A percentile compares a stretch with the other conserved stretches of the same genome.
Evolutionary conservation across 2,113 vertebrate genomes (phyloP).

Genomic region (Calidris pygmaea): DNA sequence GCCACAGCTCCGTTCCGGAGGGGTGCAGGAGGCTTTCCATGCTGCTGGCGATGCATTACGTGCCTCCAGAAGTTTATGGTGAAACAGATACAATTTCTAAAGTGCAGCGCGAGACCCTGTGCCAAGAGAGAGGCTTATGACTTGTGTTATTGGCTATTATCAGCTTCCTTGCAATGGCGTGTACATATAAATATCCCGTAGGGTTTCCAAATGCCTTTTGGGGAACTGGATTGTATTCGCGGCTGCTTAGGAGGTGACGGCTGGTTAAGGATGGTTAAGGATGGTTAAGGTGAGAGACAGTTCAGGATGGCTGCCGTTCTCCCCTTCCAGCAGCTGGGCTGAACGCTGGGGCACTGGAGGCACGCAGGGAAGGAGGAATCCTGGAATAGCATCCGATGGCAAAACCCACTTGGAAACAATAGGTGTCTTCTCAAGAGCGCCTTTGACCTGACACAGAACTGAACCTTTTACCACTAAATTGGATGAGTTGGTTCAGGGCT

Average conservation of each 20-base stretch:
- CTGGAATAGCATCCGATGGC: neutral
- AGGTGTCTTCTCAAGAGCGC: slow-evolving; percentile 27
- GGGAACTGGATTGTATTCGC: neutral
- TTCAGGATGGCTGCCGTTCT: neutral
- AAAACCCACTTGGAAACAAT: slow-evolving; percentile 31
- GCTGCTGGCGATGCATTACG: neutral
- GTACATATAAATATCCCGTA: neutral
- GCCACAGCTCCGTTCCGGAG: neutral
- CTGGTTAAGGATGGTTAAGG: neutral
- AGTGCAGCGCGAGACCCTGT: neutral
- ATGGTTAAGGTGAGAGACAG: neutral
- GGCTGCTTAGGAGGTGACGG: neutral
- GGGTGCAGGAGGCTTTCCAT: accelerated
- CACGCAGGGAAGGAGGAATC: neutral
- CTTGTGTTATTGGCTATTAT: neutral
- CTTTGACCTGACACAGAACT: slow-evolving; percentile 72
- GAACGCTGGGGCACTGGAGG: neutral
- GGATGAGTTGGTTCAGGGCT: slow-evolving; percentile 63
- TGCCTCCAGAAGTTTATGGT: neutral
- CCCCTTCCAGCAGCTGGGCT: neutral
- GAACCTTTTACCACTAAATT: slow-evolving; percentile 74
- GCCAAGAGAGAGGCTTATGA: neutral
- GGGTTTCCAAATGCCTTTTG: slow-evolving; percentile 27
- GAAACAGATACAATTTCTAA: neutral
- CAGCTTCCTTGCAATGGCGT: neutral